Conservation (phyloP, 2,888 invertebrate genomes). For the Volucella inanis region DNA sequence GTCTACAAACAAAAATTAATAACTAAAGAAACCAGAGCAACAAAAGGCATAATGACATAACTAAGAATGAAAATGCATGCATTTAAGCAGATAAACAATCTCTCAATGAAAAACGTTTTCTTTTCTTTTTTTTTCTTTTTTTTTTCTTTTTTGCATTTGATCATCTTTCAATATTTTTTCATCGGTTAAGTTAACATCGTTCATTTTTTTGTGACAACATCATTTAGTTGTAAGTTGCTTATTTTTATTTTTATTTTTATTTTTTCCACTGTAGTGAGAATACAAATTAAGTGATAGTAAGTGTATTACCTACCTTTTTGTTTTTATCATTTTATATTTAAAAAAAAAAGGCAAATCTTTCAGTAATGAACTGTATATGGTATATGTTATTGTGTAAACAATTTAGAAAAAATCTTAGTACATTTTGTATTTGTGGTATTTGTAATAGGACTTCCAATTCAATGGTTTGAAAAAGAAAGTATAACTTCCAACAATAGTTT, state of each 20-base stretch:
- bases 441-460: no score
- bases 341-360: background rate
- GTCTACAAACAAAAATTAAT: background rate
- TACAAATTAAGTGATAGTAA: slow-evolving; percentile 67
- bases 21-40: slow-evolving; percentile 55
- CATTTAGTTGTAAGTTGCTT: slow-evolving; percentile 41
- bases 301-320: slow-evolving; percentile 46
- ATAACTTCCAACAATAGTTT: no score
- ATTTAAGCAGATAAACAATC: slow-evolving; percentile 66
- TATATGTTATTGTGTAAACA: slow-evolving; percentile 21
- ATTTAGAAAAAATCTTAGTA: slow-evolving; percentile 20
- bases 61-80: slow-evolving; percentile 72
- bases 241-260: slow-evolving; percentile 20
- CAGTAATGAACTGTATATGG: slow-evolving; percentile 19
- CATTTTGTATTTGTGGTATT: slow-evolving; percentile 3
- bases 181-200: slow-evolving; percentile 41
- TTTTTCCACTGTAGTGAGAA: slow-evolving; percentile 68
- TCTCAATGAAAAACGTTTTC: slow-evolving; percentile 38
- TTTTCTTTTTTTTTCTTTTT: slow-evolving; percentile 38
- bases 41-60: slow-evolving; percentile 70
- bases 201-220: slow-evolving; percentile 39
- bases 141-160: slow-evolving; percentile 24
- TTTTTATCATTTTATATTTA: slow-evolving; percentile 3
- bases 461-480: no score
- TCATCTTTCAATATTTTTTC: no score